Evolutionary conservation across 1,140 invertebrate species (phyloP).

Genomic region (Epicauta chinensis): DNA sequence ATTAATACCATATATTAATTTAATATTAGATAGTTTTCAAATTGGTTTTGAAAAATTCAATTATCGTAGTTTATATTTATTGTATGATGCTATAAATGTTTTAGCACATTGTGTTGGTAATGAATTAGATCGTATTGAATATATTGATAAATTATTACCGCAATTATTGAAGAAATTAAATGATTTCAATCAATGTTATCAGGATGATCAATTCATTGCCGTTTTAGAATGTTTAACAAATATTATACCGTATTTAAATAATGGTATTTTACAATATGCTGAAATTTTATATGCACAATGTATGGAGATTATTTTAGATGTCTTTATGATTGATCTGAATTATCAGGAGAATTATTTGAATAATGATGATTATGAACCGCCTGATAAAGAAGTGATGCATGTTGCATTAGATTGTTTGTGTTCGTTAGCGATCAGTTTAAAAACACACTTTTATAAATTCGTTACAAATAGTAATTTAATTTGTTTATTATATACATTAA

Average conservation of each 20-base stretch:
- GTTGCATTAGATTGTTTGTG: slow-evolving; percentile 94
- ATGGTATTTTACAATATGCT: slow-evolving; percentile 94
- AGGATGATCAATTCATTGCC: slow-evolving; percentile 95
- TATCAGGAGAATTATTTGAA: slow-evolving; percentile 80
- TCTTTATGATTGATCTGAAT: slow-evolving; percentile 67
- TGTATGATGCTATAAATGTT: slow-evolving; percentile 98
- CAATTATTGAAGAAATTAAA: slow-evolving; percentile 98
- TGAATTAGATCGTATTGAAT: slow-evolving; percentile 92
- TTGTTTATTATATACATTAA: slow-evolving; percentile 92
- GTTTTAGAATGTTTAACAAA: slow-evolving; percentile 95
- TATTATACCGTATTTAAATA: slow-evolving; percentile 92
- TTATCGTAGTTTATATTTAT: slow-evolving; percentile 95
- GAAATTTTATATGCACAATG: slow-evolving; percentile 95
- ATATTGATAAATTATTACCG: slow-evolving; percentile 95
- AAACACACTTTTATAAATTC: slow-evolving; percentile 87
- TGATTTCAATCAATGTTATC: slow-evolving; percentile 76
- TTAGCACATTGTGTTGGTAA: slow-evolving; percentile 95
- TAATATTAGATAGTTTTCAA: slow-evolving; percentile 93
- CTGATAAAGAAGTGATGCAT: slow-evolving; percentile 99
- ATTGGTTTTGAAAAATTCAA: slow-evolving; percentile 93
- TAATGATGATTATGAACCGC: slow-evolving; percentile 80
- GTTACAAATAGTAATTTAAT: slow-evolving; percentile 91
- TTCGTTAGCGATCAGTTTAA: slow-evolving; percentile 89
- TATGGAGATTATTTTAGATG: slow-evolving; percentile 93
- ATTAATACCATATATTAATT: slow-evolving; percentile 92